phyloP scores from a whole-genome alignment of 2,888 invertebrate species.

The Rhamnusium bicolor region DNA sequence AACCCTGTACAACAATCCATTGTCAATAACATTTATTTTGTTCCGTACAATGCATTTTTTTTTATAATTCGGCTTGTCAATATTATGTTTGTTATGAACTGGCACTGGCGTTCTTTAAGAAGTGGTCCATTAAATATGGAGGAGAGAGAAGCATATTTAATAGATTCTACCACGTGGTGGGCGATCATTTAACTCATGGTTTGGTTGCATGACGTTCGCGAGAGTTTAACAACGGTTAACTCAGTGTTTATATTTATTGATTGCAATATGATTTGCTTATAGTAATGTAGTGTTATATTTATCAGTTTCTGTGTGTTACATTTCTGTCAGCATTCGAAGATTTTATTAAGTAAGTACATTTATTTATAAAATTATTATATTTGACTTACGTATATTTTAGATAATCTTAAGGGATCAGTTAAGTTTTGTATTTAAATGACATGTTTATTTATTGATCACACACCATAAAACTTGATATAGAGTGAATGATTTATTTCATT shows the following conservation, averaged over 20 bases:
- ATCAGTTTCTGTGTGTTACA: neutral
- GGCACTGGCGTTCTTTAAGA: neutral
- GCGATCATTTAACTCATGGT: constrained; percentile 18
- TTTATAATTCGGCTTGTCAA: neutral
- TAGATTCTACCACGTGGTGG: constrained; percentile 14
- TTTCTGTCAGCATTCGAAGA: neutral
- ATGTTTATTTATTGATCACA: neutral
- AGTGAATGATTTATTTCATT: no score
- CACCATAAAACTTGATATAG: no score
- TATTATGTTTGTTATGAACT: neutral
- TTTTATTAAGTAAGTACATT: neutral
- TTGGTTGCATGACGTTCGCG: neutral
- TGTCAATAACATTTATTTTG: neutral
- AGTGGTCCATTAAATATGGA: neutral
- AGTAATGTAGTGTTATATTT: neutral
- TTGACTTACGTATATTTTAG: neutral
- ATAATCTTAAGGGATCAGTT: neutral
- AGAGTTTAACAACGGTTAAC: neutral
- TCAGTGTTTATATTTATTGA: neutral
- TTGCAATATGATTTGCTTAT: neutral
- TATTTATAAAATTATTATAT: no score
- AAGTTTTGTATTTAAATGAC: neutral
- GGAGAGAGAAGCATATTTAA: constrained; percentile 28
- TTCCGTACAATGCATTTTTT: neutral
- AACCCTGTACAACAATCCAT: no score